These are phyloP conservation scores for Formica exsecta DNA, from an alignment of 1,140 invertebrate species.

Conservation along the genomic window DNA sequence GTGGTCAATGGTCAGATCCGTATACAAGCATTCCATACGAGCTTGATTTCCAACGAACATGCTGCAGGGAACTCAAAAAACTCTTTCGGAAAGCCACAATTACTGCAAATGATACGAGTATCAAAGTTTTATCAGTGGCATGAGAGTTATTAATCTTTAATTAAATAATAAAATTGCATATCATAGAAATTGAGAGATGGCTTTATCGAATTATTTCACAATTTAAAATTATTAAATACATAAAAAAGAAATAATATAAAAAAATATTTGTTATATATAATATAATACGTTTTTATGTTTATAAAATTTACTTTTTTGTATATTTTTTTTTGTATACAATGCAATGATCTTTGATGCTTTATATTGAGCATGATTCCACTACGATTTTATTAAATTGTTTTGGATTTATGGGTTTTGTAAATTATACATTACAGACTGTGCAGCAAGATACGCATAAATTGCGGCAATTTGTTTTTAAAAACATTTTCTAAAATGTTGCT, in stretches of 20 bases:
- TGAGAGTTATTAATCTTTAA: background rate
- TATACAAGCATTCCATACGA: slow-evolving; percentile 36
- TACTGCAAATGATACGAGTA: background rate
- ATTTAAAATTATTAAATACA: background rate
- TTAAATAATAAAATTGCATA: background rate
- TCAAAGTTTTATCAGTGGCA: background rate
- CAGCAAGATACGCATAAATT: background rate
- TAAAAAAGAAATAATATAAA: background rate
- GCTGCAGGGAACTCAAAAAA: slow-evolving; percentile 58
- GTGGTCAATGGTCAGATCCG: slow-evolving; percentile 60
- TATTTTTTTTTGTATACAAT: background rate
- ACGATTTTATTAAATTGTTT: background rate
- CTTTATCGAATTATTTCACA: background rate
- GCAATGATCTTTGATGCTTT: background rate
- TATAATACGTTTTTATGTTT: background rate
- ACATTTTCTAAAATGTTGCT: background rate
- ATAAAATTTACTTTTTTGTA: background rate
- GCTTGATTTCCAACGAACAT: slow-evolving; percentile 64
- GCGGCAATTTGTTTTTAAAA: background rate
- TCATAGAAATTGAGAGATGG: background rate
- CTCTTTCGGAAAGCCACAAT: slow-evolving; percentile 10
- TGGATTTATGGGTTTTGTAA: too few relatives aligned
- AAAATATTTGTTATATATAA: background rate
- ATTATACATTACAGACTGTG: background rate
- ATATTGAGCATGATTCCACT: background rate